Evolutionary conservation across 2,113 vertebrate species (phyloP), one percentile per base, ranked within the genome.

Genomic region (Menidia beryllina): DNA sequence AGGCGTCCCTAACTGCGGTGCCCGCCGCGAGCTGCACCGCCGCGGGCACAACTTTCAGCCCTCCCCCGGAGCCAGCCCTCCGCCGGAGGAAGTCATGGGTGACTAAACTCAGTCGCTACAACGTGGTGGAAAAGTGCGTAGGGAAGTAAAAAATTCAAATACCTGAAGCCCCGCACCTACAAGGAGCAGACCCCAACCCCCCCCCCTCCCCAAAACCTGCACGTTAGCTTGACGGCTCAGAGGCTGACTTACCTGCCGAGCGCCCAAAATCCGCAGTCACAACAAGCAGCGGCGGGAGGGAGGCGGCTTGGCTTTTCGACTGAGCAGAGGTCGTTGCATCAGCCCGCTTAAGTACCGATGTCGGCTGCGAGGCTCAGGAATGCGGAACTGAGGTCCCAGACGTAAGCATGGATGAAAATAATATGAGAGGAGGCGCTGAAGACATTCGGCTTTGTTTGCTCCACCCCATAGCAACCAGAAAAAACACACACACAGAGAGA

Each of bases 261-360:
- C 88, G 90, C 83, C 89, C 86, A 69, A 83, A 86, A 79, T 83
- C 87, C 70, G 84, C 82, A 30, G 75, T 50, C 27, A 8, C 23
- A 34, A 20, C n/a, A 43, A 30, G 3, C 56, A 21, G 7, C 57
- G 48, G 21, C 24, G 73, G 17, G 27, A 64, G 71, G 14, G 61
- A 83, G 26, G 84, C 87, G 51, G 88, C 71, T 56, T 43, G 79
- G 72, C 83, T 82, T 68, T 43, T 55, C 81, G 79, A 90, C 88
- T 91, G 75, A 68, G 23, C 65, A 23, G 75, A 69, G 72, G 77
- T 75, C 60, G 95, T 96, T 97, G 96, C 95, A 94, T 96, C 96
- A 96, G 96, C 94, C 93, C 91, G 92, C 81, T 94, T 96, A 95
- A 95, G 95, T 95, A 96, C 87, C 81, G 92, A 91, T 88, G 92